A percentile compares a stretch with the other conserved stretches of the same genome.
phyloP scores from a whole-genome alignment of 2,888 invertebrate species.

The Agrochola lota region DNA sequence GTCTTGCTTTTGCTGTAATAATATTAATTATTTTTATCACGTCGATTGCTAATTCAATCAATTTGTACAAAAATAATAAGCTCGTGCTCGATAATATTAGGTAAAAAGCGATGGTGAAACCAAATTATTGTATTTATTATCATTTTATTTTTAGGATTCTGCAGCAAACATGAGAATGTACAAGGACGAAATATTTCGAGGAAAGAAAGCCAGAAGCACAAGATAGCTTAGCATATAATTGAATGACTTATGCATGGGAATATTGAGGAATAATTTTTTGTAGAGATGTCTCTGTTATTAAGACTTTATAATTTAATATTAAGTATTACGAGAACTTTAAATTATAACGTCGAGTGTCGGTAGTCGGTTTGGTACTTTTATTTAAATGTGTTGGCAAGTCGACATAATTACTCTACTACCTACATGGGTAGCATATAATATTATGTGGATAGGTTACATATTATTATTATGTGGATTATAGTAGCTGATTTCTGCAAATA shows the following conservation, averaged over 20 bases:
- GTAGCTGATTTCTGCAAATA: neutral
- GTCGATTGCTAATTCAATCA: conserved; percentile 9
- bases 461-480: neutral
- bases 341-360: neutral
- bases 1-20: neutral
- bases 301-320: neutral
- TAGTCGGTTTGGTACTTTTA: neutral
- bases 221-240: conserved; percentile 66
- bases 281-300: neutral
- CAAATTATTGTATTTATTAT: conserved; percentile 13
- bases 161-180: conserved; percentile 83
- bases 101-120: conserved; percentile 1
- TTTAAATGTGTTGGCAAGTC: neutral
- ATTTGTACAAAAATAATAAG: conserved; percentile 25
- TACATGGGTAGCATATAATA: neutral
- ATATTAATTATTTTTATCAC: conserved; percentile 7
- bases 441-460: too few relatives aligned
- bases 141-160: conserved; percentile 82
- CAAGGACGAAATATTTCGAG: conserved; percentile 84
- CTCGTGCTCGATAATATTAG: conserved; percentile 3
- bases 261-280: conserved; percentile 13
- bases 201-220: conserved; percentile 77
- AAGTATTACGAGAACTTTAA: neutral
- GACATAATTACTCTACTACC: neutral
- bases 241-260: neutral